phyloP scores from a whole-genome alignment of 2,797 vertebrate genomes.

The Anas georgica region DNA sequence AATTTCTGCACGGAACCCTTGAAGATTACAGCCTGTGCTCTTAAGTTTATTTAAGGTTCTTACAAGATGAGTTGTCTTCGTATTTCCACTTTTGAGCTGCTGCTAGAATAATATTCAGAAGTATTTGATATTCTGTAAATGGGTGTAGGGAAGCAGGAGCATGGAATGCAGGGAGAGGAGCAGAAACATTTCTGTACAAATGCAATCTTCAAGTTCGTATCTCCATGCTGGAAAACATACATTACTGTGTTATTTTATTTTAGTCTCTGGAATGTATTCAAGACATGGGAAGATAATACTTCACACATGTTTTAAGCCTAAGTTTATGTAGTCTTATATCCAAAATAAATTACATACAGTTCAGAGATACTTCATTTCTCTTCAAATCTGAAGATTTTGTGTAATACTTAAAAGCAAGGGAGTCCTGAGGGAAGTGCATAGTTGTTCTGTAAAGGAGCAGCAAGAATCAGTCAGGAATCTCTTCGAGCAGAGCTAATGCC shows the following conservation, averaged over 20 bases:
- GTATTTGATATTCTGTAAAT: not conserved
- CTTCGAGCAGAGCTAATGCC: not conserved
- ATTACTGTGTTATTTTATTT: not conserved
- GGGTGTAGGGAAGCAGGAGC: not conserved
- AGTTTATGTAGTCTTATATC: not conserved
- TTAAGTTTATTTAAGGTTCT: not conserved
- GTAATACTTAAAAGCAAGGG: not conserved
- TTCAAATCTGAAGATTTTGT: not conserved
- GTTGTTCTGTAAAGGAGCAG: not conserved
- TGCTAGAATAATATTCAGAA: not conserved
- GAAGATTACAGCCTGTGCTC: not conserved
- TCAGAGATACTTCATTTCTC: not conserved
- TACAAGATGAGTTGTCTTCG: not conserved
- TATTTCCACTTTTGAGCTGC: not conserved
- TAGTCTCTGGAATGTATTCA: not conserved
- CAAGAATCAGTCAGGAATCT: not conserved
- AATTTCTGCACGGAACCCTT: not conserved
- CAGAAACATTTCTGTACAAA: not conserved
- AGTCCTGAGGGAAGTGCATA: not conserved
- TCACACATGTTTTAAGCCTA: not conserved
- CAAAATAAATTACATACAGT: not conserved
- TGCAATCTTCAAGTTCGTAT: not conserved
- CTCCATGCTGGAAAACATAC: not conserved
- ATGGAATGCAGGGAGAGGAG: not conserved
- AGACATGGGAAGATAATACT: not conserved